These are phyloP conservation scores for Callyntrura guangdongensis DNA, from an alignment of 2,888 invertebrate species.

Conservation along the genomic window DNA sequence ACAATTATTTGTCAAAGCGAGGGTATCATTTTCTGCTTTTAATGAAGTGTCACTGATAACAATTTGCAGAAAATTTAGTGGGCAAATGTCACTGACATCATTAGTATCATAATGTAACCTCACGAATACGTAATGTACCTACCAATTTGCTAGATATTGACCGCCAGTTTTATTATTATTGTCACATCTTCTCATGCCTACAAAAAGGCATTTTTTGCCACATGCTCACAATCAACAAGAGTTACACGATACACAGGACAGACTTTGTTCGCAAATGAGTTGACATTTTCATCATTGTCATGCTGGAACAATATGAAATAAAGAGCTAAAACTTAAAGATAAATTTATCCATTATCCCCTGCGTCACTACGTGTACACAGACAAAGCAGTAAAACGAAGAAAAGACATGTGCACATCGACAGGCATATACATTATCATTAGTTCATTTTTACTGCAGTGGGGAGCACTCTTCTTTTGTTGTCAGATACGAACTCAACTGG, in stretches of 20 bases:
- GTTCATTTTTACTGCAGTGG: constrained; percentile 4
- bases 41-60: constrained; percentile 41
- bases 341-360: background rate
- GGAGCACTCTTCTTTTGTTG: background rate
- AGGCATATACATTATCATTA: constrained; percentile 18
- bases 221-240: too few species aligned
- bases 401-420: background rate
- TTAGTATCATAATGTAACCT: background rate
- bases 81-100: background rate
- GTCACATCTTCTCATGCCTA: too few species aligned
- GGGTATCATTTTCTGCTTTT: background rate
- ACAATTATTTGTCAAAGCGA: background rate
- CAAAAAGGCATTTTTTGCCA: too few species aligned
- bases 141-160: too few species aligned
- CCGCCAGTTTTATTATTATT: too few species aligned
- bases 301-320: background rate
- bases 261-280: background rate
- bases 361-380: background rate
- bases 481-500: background rate
- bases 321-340: background rate
- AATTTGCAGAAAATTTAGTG: background rate
- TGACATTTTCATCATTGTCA: background rate
- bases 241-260: too few species aligned
- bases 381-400: background rate
- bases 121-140: background rate